Base-by-base conservation (phyloP, 92 coral and sea anemone genomes). In the Phenganax subtilis region DNA sequence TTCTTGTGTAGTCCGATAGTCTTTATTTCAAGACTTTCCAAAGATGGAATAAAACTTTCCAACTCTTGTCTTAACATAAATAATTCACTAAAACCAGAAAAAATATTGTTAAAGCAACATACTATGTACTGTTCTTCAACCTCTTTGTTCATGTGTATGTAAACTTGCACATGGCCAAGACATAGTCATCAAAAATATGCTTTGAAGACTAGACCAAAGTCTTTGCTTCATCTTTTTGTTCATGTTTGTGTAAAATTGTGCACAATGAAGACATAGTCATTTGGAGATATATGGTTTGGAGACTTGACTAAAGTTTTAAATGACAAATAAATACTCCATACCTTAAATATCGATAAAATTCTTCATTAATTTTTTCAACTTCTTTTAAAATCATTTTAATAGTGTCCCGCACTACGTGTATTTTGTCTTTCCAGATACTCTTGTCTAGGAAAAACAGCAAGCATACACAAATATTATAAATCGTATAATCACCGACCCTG, bases 41-140 rank as follows among this genome's bases (percentile, higher is more conserved):
- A 44, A 25, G 14, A 8, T 75, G 80, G 80, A 57, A 75, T 75
- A 75, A 75, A 75, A 20, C 6, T 25, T 75, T 75, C 64, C 55
- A 75, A 75, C 37, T 75, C 64, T 27, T 75, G 65, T 75, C 80
- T 75, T 53, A 75, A 4, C 10, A n/a, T 30, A 75, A 75, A 56
- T 57, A 75, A 75, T 55, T 75, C 80, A n/a, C 80, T 75, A 55
- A 75, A 75, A 75, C 52, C 12, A 9, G 29, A 30, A 28, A 28
- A 59, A 6, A 10, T 37, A 37, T 37, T 37, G 47, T 37, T 37
- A 37, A 37, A 1, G 47, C 47, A 37, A 37, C 47, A 37, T 37
- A 20, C 25, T 20, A 37, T 37, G 5, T 37, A 5, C 47, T 37
- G 47, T 37, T 37, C 47, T 37, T 37, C 47, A 1, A 37, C 47